Conservation (phyloP, 2,888 invertebrate species). For the Harmothoe impar region DNA sequence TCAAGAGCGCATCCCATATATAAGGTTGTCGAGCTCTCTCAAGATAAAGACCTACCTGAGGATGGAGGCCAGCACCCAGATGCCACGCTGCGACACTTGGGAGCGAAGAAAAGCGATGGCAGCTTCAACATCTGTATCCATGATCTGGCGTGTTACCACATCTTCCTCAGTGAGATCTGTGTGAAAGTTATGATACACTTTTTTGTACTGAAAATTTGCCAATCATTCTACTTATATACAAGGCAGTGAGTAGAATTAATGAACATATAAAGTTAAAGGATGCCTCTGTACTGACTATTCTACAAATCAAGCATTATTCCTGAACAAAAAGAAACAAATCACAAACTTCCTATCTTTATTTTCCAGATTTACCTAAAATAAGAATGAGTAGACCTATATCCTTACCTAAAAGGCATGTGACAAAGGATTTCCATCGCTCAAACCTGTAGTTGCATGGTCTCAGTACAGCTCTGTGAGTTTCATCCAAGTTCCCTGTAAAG, state of each 20-base stretch:
- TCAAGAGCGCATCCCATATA: no score
- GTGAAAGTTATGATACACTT: neutral
- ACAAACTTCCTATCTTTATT: no score
- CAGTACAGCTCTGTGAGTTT: neutral
- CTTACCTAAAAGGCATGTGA: neutral
- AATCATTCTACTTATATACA: no score
- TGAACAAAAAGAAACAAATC: no score
- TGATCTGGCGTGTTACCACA: neutral
- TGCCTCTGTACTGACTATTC: no score
- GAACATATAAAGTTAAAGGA: no score
- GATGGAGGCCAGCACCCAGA: neutral
- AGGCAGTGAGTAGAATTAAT: no score
- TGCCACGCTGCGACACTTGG: neutral
- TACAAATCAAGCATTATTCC: no score
- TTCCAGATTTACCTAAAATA: no score
- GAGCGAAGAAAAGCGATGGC: constrained; percentile 22
- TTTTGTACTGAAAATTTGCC: no score
- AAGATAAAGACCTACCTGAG: neutral
- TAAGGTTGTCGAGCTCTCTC: no score
- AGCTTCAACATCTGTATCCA: neutral
- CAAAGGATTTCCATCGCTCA: constrained; percentile 28
- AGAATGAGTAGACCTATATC: neutral
- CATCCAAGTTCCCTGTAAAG: neutral
- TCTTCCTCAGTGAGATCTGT: neutral
- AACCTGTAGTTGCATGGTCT: neutral